A percentile compares a stretch with the other conserved stretches of the same genome.
phyloP scores from a whole-genome alignment of 2,797 vertebrate genomes.

The Gymnocypris eckloni region DNA sequence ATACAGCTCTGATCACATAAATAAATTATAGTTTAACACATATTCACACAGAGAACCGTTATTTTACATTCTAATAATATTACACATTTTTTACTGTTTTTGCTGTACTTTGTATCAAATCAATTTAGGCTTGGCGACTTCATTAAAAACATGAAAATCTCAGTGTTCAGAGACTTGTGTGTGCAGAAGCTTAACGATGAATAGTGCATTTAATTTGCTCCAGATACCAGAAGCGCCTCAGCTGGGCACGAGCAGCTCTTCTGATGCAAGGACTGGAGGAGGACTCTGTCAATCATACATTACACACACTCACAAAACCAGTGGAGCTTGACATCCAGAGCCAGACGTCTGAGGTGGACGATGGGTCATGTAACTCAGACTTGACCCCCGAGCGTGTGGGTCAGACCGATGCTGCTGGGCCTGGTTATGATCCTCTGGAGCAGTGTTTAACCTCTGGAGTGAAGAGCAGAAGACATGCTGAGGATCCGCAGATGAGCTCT shows the following conservation, averaged over 20 bases:
- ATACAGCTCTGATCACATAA: too few species aligned
- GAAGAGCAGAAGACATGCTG: conserved; percentile 5
- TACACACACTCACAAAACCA: conserved; percentile 76
- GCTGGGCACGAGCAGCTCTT: conserved; percentile 79
- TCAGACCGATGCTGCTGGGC: neutral
- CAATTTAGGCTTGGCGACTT: too few species aligned
- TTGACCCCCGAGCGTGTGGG: neutral
- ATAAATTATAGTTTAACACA: too few species aligned
- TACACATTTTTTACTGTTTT: too few species aligned
- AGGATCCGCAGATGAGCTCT: conserved; percentile 14
- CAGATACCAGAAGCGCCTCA: conserved; percentile 82
- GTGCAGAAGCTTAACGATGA: neutral
- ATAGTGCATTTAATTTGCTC: neutral
- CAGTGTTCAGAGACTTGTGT: too few species aligned
- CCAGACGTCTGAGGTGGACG: conserved; percentile 28
- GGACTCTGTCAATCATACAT: conserved; percentile 62
- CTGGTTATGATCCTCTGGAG: conserved; percentile 51
- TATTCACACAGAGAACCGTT: too few species aligned
- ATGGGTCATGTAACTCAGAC: neutral
- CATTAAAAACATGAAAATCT: too few species aligned
- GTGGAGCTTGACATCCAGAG: conserved; percentile 63
- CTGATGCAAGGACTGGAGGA: conserved; percentile 80
- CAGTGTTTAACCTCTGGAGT: too few species aligned
- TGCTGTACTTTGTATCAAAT: too few species aligned
- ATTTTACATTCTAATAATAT: too few species aligned